These are phyloP conservation scores for Bagarius yarrelli DNA, from an alignment of 2,113 vertebrate genomes.

Conservation along the genomic window DNA sequence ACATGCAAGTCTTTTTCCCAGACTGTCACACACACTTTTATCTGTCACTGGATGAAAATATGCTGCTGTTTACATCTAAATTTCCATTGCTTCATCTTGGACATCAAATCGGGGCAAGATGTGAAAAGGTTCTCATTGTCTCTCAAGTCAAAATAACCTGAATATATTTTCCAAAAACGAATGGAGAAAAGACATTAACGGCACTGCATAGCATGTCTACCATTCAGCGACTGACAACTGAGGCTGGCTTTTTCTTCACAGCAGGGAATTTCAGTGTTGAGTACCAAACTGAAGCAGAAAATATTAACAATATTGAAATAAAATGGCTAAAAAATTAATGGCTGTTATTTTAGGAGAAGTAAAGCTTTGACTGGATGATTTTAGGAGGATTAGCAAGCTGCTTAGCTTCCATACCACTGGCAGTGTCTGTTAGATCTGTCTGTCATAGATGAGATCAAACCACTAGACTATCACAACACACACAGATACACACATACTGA, in stretches of 20 bases:
- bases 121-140: not conserved
- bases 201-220: not conserved
- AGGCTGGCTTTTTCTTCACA: not conserved
- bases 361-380: constrained; percentile 5
- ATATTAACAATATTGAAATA: too few species aligned
- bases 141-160: constrained; percentile 5
- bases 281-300: constrained; percentile 14
- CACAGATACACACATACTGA: too few species aligned
- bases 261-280: constrained; percentile 7
- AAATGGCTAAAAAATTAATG: constrained; percentile 9
- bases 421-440: not conserved
- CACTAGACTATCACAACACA: not conserved
- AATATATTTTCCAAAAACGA: constrained; percentile 9
- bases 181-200: not conserved
- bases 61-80: not conserved
- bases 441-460: not conserved
- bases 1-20: not conserved
- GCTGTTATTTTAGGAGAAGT: constrained; percentile 5
- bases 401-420: not conserved
- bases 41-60: not conserved
- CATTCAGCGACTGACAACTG: not conserved
- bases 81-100: not conserved
- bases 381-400: not conserved
- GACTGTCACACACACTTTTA: not conserved
- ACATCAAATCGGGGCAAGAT: not conserved